Evolutionary conservation across 1,140 invertebrate genomes (phyloP).

Genomic region (Pseudomyrmex dendroicus): DNA sequence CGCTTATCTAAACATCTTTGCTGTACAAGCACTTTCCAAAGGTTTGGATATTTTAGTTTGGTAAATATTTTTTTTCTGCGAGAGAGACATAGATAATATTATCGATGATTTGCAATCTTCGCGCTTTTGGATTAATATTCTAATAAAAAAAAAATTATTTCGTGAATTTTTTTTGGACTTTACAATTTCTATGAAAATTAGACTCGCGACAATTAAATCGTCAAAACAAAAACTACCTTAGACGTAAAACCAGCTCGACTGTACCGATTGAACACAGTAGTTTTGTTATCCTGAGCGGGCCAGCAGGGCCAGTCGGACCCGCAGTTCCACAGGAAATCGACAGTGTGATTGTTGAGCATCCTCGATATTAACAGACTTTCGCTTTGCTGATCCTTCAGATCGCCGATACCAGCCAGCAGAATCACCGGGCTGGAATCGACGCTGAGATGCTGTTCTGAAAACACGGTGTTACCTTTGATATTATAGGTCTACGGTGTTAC

Average conservation of each 20-base stretch:
- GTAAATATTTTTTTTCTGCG: too few relatives aligned
- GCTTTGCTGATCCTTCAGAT: conserved; percentile 78
- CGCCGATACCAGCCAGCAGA: conserved; percentile 78
- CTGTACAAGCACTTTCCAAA: not conserved
- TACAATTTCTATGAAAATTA: not conserved
- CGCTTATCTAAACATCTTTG: conserved; percentile 33
- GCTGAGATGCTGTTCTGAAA: conserved; percentile 74
- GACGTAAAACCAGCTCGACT: conserved; percentile 94
- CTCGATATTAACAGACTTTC: conserved; percentile 80
- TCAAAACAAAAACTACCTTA: conserved; percentile 87
- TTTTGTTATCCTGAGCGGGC: conserved; percentile 86
- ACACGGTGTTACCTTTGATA: not conserved
- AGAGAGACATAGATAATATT: too few relatives aligned
- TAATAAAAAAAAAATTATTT: not conserved
- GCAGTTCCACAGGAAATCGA: conserved; percentile 95
- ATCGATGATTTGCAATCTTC: too few relatives aligned
- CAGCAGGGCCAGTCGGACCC: conserved; percentile 92
- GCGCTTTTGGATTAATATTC: not conserved
- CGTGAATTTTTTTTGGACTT: not conserved
- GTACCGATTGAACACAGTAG: conserved; percentile 91
- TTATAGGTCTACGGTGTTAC: too few relatives aligned
- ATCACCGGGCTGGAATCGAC: conserved; percentile 78
- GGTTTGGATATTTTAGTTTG: too few relatives aligned
- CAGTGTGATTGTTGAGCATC: conserved; percentile 87
- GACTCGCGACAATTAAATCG: not conserved